Percentiles rank a stretch among this genome's conserved stretches.
Evolutionary conservation across 1,140 invertebrate genomes (phyloP).

Genomic region (Vollenhovia emeryi): DNA sequence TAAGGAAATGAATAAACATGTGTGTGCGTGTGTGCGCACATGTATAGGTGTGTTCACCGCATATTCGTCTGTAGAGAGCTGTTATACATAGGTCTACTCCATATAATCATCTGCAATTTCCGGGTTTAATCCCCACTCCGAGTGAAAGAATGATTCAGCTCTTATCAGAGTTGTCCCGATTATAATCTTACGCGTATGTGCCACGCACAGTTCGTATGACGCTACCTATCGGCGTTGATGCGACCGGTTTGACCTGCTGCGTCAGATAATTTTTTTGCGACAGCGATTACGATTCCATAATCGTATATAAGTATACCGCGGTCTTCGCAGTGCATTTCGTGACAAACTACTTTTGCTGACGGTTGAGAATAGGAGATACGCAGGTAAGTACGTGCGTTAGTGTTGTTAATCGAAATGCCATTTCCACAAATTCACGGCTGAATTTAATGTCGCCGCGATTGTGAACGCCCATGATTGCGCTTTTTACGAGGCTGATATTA

Average conservation of each 20-base stretch:
- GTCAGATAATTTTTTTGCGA: neutral
- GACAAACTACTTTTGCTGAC: neutral
- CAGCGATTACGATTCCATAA: neutral
- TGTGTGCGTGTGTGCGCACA: neutral
- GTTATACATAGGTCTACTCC: neutral
- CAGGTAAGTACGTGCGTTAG: neutral
- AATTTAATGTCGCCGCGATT: conserved; percentile 26
- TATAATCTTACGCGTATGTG: neutral
- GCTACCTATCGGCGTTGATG: neutral
- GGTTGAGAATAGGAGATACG: neutral
- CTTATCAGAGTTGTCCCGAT: neutral
- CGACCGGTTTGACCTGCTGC: neutral
- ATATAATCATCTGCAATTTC: no score
- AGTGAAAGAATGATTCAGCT: neutral
- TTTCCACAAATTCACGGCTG: conserved; percentile 21
- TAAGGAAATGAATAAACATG: neutral
- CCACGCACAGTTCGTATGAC: neutral
- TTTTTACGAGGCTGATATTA: conserved; percentile 47
- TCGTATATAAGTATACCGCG: neutral
- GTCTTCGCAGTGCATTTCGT: neutral
- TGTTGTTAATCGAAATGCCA: conserved; percentile 51
- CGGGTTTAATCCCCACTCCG: neutral
- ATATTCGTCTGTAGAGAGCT: neutral
- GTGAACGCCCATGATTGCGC: conserved; percentile 30
- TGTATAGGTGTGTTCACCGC: neutral